Percentiles rank a stretch among this genome's conserved stretches.
phyloP scores from a whole-genome alignment of 2,113 vertebrate species.

The Kryptolebias marmoratus region DNA sequence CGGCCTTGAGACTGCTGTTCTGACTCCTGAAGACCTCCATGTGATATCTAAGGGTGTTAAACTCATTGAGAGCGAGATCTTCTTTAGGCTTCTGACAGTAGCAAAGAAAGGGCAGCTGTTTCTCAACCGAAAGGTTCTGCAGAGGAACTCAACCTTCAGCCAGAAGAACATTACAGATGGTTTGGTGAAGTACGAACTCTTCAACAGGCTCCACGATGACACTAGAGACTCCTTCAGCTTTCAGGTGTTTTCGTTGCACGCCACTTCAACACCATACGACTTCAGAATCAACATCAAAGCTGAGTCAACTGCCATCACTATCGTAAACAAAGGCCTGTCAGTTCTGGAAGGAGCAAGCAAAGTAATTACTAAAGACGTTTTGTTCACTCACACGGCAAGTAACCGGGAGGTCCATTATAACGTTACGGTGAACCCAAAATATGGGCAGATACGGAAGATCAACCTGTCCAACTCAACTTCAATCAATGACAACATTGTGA shows the following conservation, averaged over 20 bases:
- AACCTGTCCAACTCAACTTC: constrained; percentile 76
- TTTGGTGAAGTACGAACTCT: constrained; percentile 83
- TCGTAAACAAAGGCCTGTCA: constrained; percentile 85
- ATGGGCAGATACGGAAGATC: constrained; percentile 82
- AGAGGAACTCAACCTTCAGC: constrained; percentile 84
- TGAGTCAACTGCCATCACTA: constrained; percentile 65
- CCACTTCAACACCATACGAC: constrained; percentile 76
- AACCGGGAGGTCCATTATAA: constrained; percentile 80
- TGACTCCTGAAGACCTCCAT: constrained; percentile 82
- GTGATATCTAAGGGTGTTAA: constrained; percentile 75
- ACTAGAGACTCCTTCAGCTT: constrained; percentile 83
- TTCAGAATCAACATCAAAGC: constrained; percentile 86
- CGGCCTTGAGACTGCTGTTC: constrained; percentile 65
- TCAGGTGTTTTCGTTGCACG: constrained; percentile 80
- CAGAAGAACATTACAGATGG: constrained; percentile 83
- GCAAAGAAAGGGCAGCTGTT: constrained; percentile 85
- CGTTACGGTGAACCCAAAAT: constrained; percentile 78
- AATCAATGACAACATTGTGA: constrained; percentile 70
- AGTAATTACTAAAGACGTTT: constrained; percentile 81
- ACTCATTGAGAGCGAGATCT: constrained; percentile 77
- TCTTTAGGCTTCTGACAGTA: constrained; percentile 81
- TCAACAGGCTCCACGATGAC: constrained; percentile 65
- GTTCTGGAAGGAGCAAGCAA: constrained; percentile 86
- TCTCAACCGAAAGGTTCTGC: constrained; percentile 75
- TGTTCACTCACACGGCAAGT: constrained; percentile 81